These are phyloP conservation scores for Borostomias antarcticus DNA, from an alignment of 2,797 vertebrate genomes.

Conservation along the genomic window DNA sequence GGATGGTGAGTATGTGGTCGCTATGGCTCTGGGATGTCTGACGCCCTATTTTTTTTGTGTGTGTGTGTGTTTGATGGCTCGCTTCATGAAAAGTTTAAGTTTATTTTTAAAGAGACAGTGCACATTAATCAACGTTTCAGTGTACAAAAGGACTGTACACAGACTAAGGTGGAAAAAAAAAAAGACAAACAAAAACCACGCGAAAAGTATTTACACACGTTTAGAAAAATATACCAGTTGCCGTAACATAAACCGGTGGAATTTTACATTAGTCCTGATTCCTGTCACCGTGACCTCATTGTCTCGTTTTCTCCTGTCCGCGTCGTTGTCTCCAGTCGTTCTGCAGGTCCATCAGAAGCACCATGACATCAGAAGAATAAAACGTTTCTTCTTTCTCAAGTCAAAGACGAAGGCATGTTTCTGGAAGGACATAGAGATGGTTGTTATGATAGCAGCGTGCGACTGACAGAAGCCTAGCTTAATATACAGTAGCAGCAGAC, in stretches of 20 bases:
- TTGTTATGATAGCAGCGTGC: too few species aligned
- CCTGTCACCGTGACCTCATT: slow-evolving; percentile 18
- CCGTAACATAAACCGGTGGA: background rate
- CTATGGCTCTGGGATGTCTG: too few species aligned
- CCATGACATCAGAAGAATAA: slow-evolving; percentile 12
- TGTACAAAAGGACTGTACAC: background rate
- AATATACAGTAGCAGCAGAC: background rate
- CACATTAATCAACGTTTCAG: too few species aligned
- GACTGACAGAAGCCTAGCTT: too few species aligned
- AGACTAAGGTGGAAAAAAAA: background rate
- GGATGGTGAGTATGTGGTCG: too few species aligned
- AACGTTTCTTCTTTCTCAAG: slow-evolving; percentile 12
- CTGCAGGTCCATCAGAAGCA: slow-evolving; percentile 10
- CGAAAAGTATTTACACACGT: slow-evolving; percentile 15
- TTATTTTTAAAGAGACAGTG: too few species aligned
- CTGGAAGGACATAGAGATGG: slow-evolving; percentile 23
- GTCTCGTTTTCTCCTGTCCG: background rate
- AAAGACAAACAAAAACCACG: slow-evolving; percentile 13
- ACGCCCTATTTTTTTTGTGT: background rate
- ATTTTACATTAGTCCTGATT: slow-evolving; percentile 30
- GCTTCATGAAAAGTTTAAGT: too few species aligned
- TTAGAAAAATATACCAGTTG: background rate
- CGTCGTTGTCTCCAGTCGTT: slow-evolving; percentile 8
- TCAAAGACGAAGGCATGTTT: slow-evolving; percentile 48
- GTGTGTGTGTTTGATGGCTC: background rate